Conservation (phyloP, 1,140 invertebrate genomes). For the Oryctes rhinoceros region DNA sequence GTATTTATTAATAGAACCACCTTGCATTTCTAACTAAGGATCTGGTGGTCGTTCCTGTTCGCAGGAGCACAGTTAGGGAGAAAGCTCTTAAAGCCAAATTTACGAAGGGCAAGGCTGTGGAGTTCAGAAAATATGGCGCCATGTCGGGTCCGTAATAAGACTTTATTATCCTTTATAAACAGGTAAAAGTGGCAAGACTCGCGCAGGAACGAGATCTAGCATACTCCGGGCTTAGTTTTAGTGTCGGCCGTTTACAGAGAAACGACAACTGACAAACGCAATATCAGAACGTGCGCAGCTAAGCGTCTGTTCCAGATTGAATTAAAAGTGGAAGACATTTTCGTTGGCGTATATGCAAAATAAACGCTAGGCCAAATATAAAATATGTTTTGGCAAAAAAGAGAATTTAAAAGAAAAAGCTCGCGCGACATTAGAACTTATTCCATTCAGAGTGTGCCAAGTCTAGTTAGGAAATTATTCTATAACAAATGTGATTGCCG, state of each 20-base stretch:
- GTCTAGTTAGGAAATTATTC: too few species aligned
- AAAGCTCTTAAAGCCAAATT: slow-evolving; percentile 47
- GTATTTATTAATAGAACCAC: too few species aligned
- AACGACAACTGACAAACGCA: slow-evolving; percentile 48
- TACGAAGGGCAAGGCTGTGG: slow-evolving; percentile 43
- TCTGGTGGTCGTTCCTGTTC: neutral
- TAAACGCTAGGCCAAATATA: neutral
- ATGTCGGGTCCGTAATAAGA: slow-evolving; percentile 52
- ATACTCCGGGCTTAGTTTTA: slow-evolving; percentile 47
- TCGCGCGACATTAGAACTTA: too few species aligned
- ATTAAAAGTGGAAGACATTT: neutral
- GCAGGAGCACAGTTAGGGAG: slow-evolving; percentile 28
- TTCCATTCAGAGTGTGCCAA: too few species aligned
- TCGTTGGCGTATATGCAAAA: slow-evolving; percentile 1
- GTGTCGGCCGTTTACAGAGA: slow-evolving; percentile 47
- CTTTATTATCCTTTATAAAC: slow-evolving; percentile 57
- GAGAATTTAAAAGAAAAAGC: too few species aligned
- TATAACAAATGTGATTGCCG: too few species aligned
- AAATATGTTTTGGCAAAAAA: slow-evolving; percentile 4
- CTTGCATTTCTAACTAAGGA: neutral
- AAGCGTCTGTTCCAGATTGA: neutral
- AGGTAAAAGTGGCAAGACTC: slow-evolving; percentile 53
- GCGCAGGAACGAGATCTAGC: slow-evolving; percentile 42
- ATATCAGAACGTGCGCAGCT: slow-evolving; percentile 34
- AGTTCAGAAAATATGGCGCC: slow-evolving; percentile 51